Percentiles rank a stretch among this genome's conserved stretches.
These are phyloP conservation scores for Sebastes vulpes DNA, from an alignment of 2,797 vertebrate species.

Conservation along the genomic window DNA sequence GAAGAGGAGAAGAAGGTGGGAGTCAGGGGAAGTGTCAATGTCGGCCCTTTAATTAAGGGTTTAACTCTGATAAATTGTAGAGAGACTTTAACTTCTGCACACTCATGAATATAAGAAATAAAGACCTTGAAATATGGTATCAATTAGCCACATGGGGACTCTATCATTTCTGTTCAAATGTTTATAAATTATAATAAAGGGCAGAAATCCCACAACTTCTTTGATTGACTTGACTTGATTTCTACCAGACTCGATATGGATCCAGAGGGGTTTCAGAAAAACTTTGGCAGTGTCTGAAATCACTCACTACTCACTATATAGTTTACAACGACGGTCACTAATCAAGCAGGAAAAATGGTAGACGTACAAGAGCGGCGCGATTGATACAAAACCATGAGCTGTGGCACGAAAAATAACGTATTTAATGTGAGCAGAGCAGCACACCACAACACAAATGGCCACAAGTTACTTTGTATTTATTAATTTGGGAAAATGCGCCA, in stretches of 20 bases:
- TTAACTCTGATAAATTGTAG: background rate
- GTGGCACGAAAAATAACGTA: too few species aligned
- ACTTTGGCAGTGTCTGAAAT: background rate
- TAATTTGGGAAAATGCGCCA: too few species aligned
- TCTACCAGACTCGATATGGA: background rate
- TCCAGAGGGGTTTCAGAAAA: background rate
- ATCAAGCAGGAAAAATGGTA: too few species aligned
- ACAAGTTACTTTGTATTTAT: too few species aligned
- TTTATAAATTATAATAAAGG: background rate
- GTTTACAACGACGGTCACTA: too few species aligned
- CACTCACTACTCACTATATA: too few species aligned
- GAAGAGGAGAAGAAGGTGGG: background rate
- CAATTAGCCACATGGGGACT: background rate
- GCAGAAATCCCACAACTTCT: background rate
- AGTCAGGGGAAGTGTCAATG: conserved; percentile 1
- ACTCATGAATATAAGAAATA: background rate
- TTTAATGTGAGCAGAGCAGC: too few species aligned
- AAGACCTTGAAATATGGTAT: background rate
- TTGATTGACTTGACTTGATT: background rate
- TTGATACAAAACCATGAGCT: too few species aligned
- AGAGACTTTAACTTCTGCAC: background rate
- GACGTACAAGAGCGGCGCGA: too few species aligned
- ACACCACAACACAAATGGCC: too few species aligned
- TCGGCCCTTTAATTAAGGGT: background rate
- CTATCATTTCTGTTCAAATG: background rate